Conservation (phyloP, 2,113 vertebrate genomes). For the Paedocypris sp. region DNA sequence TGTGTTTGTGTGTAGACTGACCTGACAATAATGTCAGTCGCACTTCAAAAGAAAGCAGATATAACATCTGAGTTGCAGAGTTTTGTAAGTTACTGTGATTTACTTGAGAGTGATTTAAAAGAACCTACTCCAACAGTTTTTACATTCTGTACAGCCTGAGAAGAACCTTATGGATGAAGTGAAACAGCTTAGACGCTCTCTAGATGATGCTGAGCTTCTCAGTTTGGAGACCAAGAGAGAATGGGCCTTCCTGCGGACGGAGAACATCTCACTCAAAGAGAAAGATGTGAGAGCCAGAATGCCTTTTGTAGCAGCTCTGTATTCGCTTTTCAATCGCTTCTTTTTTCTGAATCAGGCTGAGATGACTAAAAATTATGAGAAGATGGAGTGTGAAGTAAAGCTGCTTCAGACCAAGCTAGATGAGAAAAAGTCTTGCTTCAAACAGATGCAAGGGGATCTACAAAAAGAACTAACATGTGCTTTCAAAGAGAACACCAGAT, state of each 20-base stretch:
- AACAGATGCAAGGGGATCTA: slow-evolving; percentile 74
- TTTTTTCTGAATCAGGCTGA: slow-evolving; percentile 47
- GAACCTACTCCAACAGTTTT: no score
- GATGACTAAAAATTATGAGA: slow-evolving; percentile 47
- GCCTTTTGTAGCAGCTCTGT: no score
- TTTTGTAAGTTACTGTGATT: slow-evolving; percentile 40
- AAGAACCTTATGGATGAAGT: slow-evolving; percentile 69
- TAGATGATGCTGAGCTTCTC: slow-evolving; percentile 71
- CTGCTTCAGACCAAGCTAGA: slow-evolving; percentile 60
- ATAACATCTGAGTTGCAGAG: slow-evolving; percentile 60
- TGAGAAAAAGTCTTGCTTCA: slow-evolving; percentile 57
- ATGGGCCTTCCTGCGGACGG: slow-evolving; percentile 75
- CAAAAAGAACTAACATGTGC: slow-evolving; percentile 74
- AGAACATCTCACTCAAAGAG: slow-evolving; percentile 73
- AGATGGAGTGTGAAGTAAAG: slow-evolving; percentile 65
- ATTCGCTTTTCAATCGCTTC: not conserved
- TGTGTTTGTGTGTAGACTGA: slow-evolving; percentile 55
- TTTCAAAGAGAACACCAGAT: slow-evolving; percentile 76
- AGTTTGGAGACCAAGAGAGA: slow-evolving; percentile 80
- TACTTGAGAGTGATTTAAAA: no score
- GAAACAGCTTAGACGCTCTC: slow-evolving; percentile 65
- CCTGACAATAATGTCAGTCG: slow-evolving; percentile 52
- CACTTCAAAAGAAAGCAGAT: slow-evolving; percentile 65
- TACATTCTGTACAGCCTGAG: slow-evolving; percentile 53
- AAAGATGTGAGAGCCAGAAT: slow-evolving; percentile 53